Base-by-base conservation (phyloP, 2,888 invertebrate species). In the Limnephilus marmoratus region DNA sequence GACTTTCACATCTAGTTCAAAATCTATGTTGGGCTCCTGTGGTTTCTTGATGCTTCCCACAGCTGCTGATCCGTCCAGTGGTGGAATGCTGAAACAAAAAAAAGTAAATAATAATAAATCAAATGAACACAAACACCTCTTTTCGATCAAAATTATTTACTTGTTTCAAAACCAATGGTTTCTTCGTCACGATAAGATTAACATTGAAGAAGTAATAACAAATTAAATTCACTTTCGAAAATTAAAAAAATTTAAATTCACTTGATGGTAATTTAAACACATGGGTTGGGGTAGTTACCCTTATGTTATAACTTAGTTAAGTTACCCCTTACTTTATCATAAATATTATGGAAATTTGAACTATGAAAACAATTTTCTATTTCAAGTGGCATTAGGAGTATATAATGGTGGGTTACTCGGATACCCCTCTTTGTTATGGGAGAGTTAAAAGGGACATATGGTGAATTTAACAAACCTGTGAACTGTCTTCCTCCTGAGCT, bases 1-100 rank as follows among this genome's bases (percentile, higher is more conserved):
- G 85, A 99, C 99, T 95, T 99, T 99, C 11, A 99, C 98, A 95
- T 99, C 99, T 94, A 99, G 96, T 95, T 99, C 99, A 94, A 99
- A 98, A 95, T 99, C 99, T 91, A 99, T 98, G 94, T 98, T 99
- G 0, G 99, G 99, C 94, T 99, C 99, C 91, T 97, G 97, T 0
- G 97, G 96, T 94, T 97, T 97, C 94, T 97, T 97, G 94, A 94
- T 93, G 94, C 94, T 80, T 94, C 29, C 92, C 4, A 92, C 89
- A 18, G 93, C 49, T n/a, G 91, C 90, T 92, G 94, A 81, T 41
- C 92, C 92, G 24, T 94, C 94, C 90, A 94, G 80, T 31, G 93
- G 92, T 34, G 94, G 94, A 53, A 94, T 93, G 82, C 94, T 94
- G 90, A 24, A 85, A 85, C 41, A 37, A 41, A 82, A 81, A 31